phyloP scores from a whole-genome alignment of 2,113 vertebrate species.

The Pandion haliaetus region DNA sequence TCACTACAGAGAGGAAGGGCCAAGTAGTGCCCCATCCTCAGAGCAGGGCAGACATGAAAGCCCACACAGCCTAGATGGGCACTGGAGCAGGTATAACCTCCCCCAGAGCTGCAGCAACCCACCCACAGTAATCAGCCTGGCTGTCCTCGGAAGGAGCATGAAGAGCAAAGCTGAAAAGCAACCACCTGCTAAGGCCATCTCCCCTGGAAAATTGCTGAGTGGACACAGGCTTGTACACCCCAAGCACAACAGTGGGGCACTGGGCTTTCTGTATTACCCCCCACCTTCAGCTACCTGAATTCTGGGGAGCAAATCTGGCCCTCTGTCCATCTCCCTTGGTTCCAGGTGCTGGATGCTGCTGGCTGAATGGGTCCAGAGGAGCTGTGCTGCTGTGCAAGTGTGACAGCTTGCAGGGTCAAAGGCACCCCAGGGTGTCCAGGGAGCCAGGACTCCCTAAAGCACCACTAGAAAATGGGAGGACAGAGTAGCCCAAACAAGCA shows the following conservation, averaged over 20 bases:
- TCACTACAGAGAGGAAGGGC: neutral
- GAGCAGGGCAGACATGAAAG: neutral
- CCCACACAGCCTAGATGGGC: neutral
- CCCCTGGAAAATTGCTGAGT: neutral
- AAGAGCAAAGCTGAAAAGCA: neutral
- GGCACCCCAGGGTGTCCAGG: fast-evolving
- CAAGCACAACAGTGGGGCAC: fast-evolving
- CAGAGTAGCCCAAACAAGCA: neutral
- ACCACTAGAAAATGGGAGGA: neutral
- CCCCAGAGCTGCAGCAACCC: neutral
- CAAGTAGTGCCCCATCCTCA: fast-evolving
- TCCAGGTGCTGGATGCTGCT: neutral
- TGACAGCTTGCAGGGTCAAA: neutral
- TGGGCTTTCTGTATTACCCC: neutral
- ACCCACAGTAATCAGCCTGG: neutral
- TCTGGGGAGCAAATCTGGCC: neutral
- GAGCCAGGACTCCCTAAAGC: neutral
- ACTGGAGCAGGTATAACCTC: neutral
- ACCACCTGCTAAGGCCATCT: neutral
- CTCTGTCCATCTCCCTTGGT: neutral
- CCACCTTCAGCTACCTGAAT: neutral
- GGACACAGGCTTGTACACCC: neutral
- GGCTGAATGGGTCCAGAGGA: neutral
- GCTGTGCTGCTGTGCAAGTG: neutral
- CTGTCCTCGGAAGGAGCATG: neutral